Evolutionary conservation across 1,140 invertebrate genomes (phyloP).

Genomic region (Chionoecetes opilio): DNA sequence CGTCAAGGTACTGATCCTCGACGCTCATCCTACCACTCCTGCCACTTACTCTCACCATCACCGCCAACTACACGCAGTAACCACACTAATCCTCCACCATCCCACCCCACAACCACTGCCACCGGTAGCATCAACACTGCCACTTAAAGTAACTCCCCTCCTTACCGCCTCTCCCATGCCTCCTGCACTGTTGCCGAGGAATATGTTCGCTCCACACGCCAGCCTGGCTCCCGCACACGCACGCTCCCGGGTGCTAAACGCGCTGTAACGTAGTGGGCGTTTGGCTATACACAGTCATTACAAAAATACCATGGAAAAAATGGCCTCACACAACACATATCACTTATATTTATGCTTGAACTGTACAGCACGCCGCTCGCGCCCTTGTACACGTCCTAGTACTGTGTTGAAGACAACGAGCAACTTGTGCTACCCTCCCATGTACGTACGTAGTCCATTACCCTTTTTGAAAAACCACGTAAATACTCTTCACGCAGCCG

Average conservation of each 20-base stretch:
- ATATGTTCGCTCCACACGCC: neutral
- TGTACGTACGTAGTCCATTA: too few relatives aligned
- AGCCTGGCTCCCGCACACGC: neutral
- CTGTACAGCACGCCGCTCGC: too few relatives aligned
- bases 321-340: too few relatives aligned
- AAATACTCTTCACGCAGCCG: too few relatives aligned
- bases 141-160: neutral
- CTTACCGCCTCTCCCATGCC: neutral
- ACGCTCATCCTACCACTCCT: neutral
- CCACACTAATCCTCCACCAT: neutral
- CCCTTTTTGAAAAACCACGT: too few relatives aligned
- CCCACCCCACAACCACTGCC: neutral
- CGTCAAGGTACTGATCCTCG: neutral
- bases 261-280: too few relatives aligned
- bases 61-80: slow-evolving; percentile 4
- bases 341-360: too few relatives aligned
- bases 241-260: neutral
- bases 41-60: slow-evolving; percentile 1
- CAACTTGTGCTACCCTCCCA: too few relatives aligned
- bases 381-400: too few relatives aligned
- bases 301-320: too few relatives aligned
- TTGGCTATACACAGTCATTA: too few relatives aligned
- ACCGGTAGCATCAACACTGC: slow-evolving; percentile 35
- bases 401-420: too few relatives aligned
- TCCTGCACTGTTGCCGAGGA: neutral